These are phyloP conservation scores for Trematocara nigrifrons DNA, from an alignment of 2,113 vertebrate species.

Conservation along the genomic window DNA sequence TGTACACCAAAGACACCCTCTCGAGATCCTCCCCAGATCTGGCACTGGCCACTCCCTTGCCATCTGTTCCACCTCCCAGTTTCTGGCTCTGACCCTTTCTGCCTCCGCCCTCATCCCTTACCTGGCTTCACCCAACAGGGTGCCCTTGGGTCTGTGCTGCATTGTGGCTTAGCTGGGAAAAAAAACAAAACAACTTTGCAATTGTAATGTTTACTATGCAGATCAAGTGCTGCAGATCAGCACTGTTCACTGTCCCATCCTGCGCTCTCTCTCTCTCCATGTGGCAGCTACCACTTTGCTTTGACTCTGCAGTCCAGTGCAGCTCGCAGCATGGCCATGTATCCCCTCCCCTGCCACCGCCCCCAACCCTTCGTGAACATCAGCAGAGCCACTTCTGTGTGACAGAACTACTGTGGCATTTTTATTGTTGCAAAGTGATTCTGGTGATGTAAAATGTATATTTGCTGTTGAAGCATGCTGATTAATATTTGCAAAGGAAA, in stretches of 20 bases:
- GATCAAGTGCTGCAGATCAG: constrained; percentile 77
- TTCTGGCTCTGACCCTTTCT: not conserved
- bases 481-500: constrained; percentile 32
- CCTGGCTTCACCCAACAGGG: constrained; percentile 15
- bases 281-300: constrained; percentile 65
- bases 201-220: constrained; percentile 89
- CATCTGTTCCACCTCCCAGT: constrained; percentile 24
- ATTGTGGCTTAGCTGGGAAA: constrained; percentile 46
- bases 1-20: constrained; percentile 67
- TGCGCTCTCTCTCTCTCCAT: constrained; percentile 18
- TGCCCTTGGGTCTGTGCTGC: constrained; percentile 17
- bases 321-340: constrained; percentile 31
- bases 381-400: not conserved
- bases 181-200: constrained; percentile 46
- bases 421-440: constrained; percentile 52
- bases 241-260: constrained; percentile 36
- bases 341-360: not conserved
- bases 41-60: constrained; percentile 9
- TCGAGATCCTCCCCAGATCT: not conserved
- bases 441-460: constrained; percentile 56
- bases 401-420: constrained; percentile 21
- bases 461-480: constrained; percentile 66
- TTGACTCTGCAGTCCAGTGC: constrained; percentile 22
- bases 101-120: not conserved
- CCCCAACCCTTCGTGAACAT: not conserved